A percentile compares a stretch with the other conserved stretches of the same genome.
phyloP scores from a whole-genome alignment of 2,113 vertebrate species.

The Capreolus pygargus region DNA sequence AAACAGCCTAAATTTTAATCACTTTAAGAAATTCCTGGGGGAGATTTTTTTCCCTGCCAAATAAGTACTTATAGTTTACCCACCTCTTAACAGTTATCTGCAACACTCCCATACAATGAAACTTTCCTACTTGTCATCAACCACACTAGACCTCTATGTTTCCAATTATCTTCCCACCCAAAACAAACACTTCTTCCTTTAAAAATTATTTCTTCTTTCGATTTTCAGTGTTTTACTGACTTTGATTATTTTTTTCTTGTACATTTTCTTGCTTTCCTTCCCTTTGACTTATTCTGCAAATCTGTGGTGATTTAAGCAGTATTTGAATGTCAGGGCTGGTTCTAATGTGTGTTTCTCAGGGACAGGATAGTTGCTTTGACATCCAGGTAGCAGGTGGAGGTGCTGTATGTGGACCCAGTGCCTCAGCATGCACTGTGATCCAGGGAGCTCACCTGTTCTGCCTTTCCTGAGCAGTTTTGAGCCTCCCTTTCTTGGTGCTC shows the following conservation, averaged over 20 bases:
- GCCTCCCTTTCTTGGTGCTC: background rate
- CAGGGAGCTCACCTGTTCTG: background rate
- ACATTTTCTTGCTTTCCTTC: background rate
- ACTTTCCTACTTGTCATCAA: background rate
- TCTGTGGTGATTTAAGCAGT: background rate
- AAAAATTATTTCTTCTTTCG: constrained; percentile 31
- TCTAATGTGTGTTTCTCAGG: background rate
- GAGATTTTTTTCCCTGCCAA: background rate
- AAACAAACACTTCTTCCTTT: background rate
- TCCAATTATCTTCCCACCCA: background rate
- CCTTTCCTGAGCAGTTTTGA: background rate
- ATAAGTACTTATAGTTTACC: background rate
- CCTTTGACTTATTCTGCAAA: background rate
- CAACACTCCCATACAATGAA: background rate
- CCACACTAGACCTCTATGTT: background rate
- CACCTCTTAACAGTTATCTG: background rate
- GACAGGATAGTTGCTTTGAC: background rate
- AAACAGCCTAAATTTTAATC: background rate
- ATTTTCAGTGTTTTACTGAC: background rate
- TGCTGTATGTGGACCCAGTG: background rate
- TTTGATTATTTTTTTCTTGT: background rate
- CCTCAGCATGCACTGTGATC: background rate
- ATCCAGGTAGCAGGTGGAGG: background rate
- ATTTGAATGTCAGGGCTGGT: background rate
- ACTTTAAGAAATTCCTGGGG: background rate